phyloP scores from a whole-genome alignment of 2,888 invertebrate species.

The Saturnia japonica region DNA sequence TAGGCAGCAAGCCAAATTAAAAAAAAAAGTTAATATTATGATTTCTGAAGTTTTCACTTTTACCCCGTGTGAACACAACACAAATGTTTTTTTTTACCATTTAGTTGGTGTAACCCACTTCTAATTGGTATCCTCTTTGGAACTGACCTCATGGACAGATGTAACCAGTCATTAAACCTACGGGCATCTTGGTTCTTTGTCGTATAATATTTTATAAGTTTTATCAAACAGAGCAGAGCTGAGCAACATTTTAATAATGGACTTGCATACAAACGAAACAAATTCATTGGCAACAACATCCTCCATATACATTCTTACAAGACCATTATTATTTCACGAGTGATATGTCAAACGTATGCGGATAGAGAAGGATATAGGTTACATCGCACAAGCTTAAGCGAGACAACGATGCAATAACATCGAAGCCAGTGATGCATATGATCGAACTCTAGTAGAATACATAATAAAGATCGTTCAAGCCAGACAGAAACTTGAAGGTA shows the following conservation, averaged over 20 bases:
- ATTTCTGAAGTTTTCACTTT: too few species aligned
- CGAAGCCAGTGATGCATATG: constrained; percentile 40
- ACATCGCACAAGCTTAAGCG: constrained; percentile 18
- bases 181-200: not conserved
- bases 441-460: constrained; percentile 43
- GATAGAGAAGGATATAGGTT: constrained; percentile 27
- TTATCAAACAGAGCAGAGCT: not conserved
- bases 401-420: constrained; percentile 26
- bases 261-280: not conserved
- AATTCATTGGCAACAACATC: not conserved
- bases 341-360: constrained; percentile 21
- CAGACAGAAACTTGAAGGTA: not conserved
- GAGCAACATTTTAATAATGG: not conserved
- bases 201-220: not conserved
- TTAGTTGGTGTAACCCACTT: too few species aligned
- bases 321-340: constrained; percentile 34
- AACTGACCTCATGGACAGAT: too few species aligned
- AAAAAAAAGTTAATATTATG: too few species aligned
- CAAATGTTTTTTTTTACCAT: too few species aligned
- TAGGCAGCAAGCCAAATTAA: too few species aligned
- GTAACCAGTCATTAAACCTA: too few species aligned
- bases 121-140: too few species aligned
- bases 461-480: constrained; percentile 37
- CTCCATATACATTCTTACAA: constrained; percentile 20
- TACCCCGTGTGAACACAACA: too few species aligned